phyloP scores from a whole-genome alignment of 2,888 invertebrate species.

The Rhabditoides inermis region DNA sequence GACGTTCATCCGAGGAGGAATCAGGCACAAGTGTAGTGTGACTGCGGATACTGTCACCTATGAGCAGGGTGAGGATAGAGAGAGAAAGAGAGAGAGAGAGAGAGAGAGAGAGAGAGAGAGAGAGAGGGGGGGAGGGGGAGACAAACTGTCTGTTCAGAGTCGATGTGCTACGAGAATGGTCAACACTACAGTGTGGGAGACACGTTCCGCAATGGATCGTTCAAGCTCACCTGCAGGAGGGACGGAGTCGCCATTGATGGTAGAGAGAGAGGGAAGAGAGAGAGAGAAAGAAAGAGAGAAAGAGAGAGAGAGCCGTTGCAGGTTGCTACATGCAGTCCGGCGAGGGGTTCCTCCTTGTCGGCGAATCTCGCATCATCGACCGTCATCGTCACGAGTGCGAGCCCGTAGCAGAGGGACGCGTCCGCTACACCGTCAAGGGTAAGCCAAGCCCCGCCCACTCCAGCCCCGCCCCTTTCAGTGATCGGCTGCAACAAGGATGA shows the following conservation, averaged over 20 bases:
- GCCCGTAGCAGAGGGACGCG: conserved; percentile 36
- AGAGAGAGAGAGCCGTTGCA: conserved; percentile 11
- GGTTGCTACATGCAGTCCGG: conserved; percentile 43
- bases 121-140: not conserved
- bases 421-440: conserved; percentile 47
- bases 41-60: conserved; percentile 46
- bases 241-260: conserved; percentile 44
- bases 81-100: conserved; percentile 1
- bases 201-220: conserved; percentile 46
- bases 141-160: conserved; percentile 19
- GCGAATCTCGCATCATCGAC: conserved; percentile 41
- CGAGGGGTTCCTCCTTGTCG: conserved; percentile 31
- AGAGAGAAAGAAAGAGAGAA: not conserved
- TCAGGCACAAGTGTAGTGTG: conserved; percentile 43
- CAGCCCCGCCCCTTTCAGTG: conserved; percentile 23
- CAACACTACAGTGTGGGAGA: conserved; percentile 49
- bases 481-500: conserved; percentile 43
- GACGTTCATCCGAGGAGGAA: conserved; percentile 40
- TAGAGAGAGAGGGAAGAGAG: conserved; percentile 8
- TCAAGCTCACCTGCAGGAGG: conserved; percentile 42
- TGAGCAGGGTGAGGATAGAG: conserved; percentile 37
- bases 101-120: not conserved
- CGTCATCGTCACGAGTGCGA: conserved; percentile 45
- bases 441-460: conserved; percentile 4
- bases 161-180: conserved; percentile 49